phyloP scores from a whole-genome alignment of 1,140 invertebrate genomes.

The Wiebesia pumilae region DNA sequence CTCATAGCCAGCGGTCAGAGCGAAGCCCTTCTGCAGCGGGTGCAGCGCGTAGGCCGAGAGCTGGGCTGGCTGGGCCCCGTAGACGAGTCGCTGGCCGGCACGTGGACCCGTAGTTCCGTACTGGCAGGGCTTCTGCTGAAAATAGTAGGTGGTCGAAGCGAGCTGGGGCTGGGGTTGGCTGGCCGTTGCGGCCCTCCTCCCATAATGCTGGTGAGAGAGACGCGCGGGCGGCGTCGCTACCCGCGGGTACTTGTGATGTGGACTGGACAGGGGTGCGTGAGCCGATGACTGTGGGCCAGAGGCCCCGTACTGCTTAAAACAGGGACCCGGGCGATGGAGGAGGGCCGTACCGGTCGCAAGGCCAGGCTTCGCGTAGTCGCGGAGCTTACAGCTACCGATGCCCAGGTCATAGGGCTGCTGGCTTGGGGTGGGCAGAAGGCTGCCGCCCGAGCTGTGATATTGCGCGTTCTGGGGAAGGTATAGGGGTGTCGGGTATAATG shows the following conservation, averaged over 20 bases:
- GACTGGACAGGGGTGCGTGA: neutral
- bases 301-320: constrained; percentile 16
- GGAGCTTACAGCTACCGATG: constrained; percentile 48
- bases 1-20: constrained; percentile 41
- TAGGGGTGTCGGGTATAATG: constrained; percentile 65
- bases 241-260: constrained; percentile 24
- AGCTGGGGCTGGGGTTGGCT: constrained; percentile 20
- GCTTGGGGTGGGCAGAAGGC: constrained; percentile 66
- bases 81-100: constrained; percentile 29
- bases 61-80: constrained; percentile 17
- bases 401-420: constrained; percentile 54
- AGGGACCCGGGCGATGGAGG: constrained; percentile 9
- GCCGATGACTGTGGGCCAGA: neutral
- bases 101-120: constrained; percentile 26
- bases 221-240: constrained; percentile 33
- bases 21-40: constrained; percentile 1
- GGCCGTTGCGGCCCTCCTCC: constrained; percentile 38
- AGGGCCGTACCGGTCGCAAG: neutral
- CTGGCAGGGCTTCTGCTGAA: constrained; percentile 58
- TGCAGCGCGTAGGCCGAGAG: neutral
- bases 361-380: constrained; percentile 55
- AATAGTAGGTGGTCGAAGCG: constrained; percentile 55
- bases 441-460: constrained; percentile 56
- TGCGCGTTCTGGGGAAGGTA: constrained; percentile 64
- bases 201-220: constrained; percentile 51